These are phyloP conservation scores for Aptenodytes forsteri DNA, from an alignment of 2,113 vertebrate genomes.

Conservation along the genomic window DNA sequence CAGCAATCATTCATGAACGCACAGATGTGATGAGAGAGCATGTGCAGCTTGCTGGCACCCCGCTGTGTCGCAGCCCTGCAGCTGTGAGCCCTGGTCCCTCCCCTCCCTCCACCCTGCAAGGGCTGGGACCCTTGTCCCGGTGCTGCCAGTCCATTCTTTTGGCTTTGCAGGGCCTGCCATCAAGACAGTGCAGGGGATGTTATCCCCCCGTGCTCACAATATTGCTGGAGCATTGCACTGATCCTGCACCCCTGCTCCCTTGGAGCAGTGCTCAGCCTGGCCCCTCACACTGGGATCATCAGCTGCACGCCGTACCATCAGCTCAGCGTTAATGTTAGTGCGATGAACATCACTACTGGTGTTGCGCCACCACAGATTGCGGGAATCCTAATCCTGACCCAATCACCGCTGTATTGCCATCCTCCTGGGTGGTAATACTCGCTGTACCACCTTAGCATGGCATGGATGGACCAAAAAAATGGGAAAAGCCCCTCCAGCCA, in stretches of 20 bases:
- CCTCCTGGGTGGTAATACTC: background rate
- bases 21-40: background rate
- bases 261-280: background rate
- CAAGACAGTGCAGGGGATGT: background rate
- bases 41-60: background rate
- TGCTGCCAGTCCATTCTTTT: background rate
- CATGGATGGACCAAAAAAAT: background rate
- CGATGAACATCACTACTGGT: background rate
- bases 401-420: rapidly evolving
- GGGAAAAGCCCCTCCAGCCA: background rate
- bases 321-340: background rate
- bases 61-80: background rate
- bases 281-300: rapidly evolving
- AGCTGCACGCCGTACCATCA: background rate
- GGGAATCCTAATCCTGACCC: background rate
- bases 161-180: background rate
- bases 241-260: background rate
- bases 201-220: rapidly evolving
- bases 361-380: background rate
- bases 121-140: background rate
- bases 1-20: background rate
- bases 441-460: too few species aligned
- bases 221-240: background rate
- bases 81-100: background rate
- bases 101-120: background rate